Base-by-base conservation (phyloP, 2,888 invertebrate genomes). In the Drosophila bunnanda region DNA sequence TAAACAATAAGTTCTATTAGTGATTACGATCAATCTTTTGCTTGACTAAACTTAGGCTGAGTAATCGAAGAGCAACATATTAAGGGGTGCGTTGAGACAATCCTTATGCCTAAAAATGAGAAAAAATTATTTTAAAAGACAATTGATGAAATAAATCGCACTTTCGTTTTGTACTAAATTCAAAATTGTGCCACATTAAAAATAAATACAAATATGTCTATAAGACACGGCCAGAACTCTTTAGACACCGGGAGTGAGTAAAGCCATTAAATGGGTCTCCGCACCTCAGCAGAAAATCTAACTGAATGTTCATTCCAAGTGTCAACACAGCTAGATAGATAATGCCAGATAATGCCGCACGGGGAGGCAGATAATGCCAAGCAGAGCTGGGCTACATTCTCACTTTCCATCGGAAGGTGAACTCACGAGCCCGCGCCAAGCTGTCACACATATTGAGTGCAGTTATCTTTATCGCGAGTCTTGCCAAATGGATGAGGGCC, bases 401-500 rank as follows among this genome's bases (percentile, higher is more conserved):
- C 28, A 32, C 50, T 28, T 57, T 76, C 58, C 53, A 34, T 72
- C 68, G 79, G 82, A 78, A 73, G 71, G 73, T 59, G 50, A 69
- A 59, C 69, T 54, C 69, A 46, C 67, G 39, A 67, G 39, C n/a
- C n/a, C 54, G 46, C 28, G 43, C 68, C 66, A 68, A 64, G 68
- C 62, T 68, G 61, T 34, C 30, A 34, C 25, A 39, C 46, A 60
- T 48, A 64, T 58, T 34, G 38, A 69, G 69, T 69, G 69, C 69
- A 69, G 65, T 38, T 72, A 72, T 72, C 67, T 61, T 81, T 81
- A 84, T 83, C 79, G 48, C 60, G 41, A 48, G 66, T 70, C 79
- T 79, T 77, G 64, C 65, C 55, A 69, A 77, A 81, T 77, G 81
- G 73, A 82, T 80, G 86, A 76, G 75, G 67, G 77, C 81, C 79